Conservation (phyloP, 2,888 invertebrate genomes). For the Limnephilus rhombicus region DNA sequence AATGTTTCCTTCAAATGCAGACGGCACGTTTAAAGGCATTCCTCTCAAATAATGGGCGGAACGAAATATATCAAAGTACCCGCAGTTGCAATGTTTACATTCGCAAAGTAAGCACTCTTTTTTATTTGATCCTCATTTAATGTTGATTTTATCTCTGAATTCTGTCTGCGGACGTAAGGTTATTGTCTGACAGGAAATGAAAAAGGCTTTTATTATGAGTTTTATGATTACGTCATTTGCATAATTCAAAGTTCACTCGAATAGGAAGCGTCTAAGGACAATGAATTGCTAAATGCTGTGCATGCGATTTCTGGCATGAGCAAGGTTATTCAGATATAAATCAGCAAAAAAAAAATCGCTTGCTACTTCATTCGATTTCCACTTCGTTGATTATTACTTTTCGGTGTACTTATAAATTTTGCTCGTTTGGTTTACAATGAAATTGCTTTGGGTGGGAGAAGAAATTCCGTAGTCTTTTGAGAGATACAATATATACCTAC, state of each 20-base stretch:
- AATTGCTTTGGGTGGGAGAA: background rate
- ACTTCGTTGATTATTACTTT: background rate
- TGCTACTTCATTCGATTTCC: background rate
- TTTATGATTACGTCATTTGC: background rate
- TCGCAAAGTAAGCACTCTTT: background rate
- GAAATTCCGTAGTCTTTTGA: too few species aligned
- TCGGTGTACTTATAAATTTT: background rate
- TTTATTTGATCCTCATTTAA: background rate
- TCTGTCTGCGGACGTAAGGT: background rate
- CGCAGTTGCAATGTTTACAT: background rate
- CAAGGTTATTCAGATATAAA: background rate
- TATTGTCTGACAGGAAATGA: conserved; percentile 20
- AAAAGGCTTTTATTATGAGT: conserved; percentile 1
- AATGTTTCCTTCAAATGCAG: background rate
- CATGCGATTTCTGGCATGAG: background rate
- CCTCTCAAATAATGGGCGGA: background rate
- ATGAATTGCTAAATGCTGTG: background rate
- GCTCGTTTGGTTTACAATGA: background rate
- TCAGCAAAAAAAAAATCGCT: background rate
- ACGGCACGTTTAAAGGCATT: background rate
- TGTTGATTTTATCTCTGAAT: conserved; percentile 8
- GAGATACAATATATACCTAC: too few species aligned
- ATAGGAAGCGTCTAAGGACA: conserved; percentile 14
- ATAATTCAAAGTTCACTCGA: background rate
- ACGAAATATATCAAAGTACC: background rate